Evolutionary conservation across 2,113 vertebrate genomes (phyloP), one percentile per base, ranked within the genome.

Genomic region (Cinclus mexicanus): DNA sequence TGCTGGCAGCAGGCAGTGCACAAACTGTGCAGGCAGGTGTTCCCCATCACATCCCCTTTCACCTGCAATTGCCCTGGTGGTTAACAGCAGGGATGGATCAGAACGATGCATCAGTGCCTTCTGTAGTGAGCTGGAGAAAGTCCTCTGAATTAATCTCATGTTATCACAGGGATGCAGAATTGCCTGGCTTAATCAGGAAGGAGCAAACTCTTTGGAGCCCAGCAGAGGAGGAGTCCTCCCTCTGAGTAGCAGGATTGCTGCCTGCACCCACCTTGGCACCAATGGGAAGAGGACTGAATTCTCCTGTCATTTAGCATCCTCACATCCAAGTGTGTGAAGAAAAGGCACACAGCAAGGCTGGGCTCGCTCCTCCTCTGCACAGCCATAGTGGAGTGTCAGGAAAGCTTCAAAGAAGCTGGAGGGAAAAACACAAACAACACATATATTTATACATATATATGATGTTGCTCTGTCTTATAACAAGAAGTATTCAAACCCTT

Each of bases 171-270:
- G n/a, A 67, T 83, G 26, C 17, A 53, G 53, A 55, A 41, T 9
- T 63, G 87, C 46, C 67, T 69, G 46, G 35, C 12, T 61, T 35
- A 25, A 44, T n/a, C 33, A n/a, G 71, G 70, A 56, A 31, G 0
- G 0, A 80, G 49, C 19, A 56, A 52, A 76, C 0, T 0, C 60
- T 79, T 11, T 2, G 8, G 47, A 12, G 56, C 33, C 11, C 6
- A 4, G 35, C 41, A 56, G 46, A 56, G 67, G 5, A 1, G 3
- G 15, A 24, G 42, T 61, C 14, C 24, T 83, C 63, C 28, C 61
- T 28, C 35, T 0, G 1, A 80, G 59, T 44, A 56, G 44, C 55
- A 57, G 55, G 19, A 46, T 3, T 41, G 70, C 46, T 55, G 52
- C 59, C 41, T 59, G 50, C 64, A 42, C 60, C 77, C 77, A 67